These are phyloP conservation scores for Trichogramma evanescens DNA, from an alignment of 2,888 invertebrate species.

Conservation along the genomic window DNA sequence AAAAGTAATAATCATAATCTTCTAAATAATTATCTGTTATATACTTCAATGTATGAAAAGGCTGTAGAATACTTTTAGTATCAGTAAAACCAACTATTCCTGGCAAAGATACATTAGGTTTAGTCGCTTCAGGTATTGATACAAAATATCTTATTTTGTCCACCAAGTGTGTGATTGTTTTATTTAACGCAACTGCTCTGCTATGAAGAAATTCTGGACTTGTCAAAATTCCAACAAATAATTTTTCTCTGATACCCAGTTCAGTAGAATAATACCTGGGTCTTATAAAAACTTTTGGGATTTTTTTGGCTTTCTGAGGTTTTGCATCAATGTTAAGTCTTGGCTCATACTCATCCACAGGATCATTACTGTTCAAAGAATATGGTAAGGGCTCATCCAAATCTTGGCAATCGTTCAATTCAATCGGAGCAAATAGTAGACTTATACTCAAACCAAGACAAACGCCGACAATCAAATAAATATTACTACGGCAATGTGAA, in stretches of 20 bases:
- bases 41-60: constrained; percentile 84
- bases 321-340: constrained; percentile 48
- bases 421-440: constrained; percentile 50
- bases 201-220: constrained; percentile 65
- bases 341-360: constrained; percentile 47
- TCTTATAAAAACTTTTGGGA: constrained; percentile 62
- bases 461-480: constrained; percentile 54
- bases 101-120: constrained; percentile 54
- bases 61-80: constrained; percentile 65
- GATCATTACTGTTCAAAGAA: constrained; percentile 26
- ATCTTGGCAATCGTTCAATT: constrained; percentile 41
- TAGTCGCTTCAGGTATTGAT: constrained; percentile 48
- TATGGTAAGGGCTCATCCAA: constrained; percentile 22
- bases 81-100: constrained; percentile 85
- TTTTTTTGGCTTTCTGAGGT: constrained; percentile 47
- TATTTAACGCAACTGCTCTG: constrained; percentile 78
- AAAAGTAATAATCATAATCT: constrained; percentile 87
- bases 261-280: constrained; percentile 94
- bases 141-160: constrained; percentile 80
- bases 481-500: constrained; percentile 48
- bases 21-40: constrained; percentile 82
- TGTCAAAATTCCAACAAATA: constrained; percentile 81
- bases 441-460: constrained; percentile 54
- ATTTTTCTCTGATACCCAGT: constrained; percentile 81
- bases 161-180: constrained; percentile 75